A percentile compares a stretch with the other conserved stretches of the same genome.
Conservation (phyloP, 2,113 vertebrate genomes). For the Notarius quadriscutis region DNA sequence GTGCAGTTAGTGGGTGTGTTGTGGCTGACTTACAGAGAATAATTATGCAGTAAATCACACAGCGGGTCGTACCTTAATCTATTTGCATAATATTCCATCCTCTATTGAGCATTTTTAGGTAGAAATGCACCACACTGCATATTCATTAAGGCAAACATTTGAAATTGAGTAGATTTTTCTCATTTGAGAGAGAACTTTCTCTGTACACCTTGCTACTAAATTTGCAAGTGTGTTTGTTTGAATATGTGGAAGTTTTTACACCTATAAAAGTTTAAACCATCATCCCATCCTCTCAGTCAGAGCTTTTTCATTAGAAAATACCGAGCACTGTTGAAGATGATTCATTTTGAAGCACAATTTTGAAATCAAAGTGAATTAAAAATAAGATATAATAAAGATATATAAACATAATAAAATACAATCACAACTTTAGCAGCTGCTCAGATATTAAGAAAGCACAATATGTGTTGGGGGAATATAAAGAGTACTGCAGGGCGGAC, state of each 20-base stretch:
- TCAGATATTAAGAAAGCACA: slow-evolving; percentile 27
- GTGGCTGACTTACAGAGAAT: not conserved
- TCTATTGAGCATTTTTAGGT: not conserved
- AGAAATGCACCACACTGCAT: not conserved
- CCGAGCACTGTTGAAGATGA: not conserved
- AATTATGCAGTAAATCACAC: slow-evolving; percentile 23
- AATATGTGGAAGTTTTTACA: not conserved
- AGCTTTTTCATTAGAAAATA: not conserved
- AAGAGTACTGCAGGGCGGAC: not conserved
- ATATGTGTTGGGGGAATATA: not conserved
- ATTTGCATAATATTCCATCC: not conserved
- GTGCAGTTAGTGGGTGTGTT: not conserved
- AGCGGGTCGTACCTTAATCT: slow-evolving; percentile 6
- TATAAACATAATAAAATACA: slow-evolving; percentile 14
- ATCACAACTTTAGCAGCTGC: not conserved
- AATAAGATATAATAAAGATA: slow-evolving; percentile 5
- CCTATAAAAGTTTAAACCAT: not conserved
- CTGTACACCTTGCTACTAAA: no score
- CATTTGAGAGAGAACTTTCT: not conserved
- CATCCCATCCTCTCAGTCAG: not conserved
- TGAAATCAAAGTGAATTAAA: not conserved
- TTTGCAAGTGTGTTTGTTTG: not conserved
- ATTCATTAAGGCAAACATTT: slow-evolving; percentile 7
- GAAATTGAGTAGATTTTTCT: not conserved
- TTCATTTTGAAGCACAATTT: not conserved